phyloP scores from a whole-genome alignment of 2,888 invertebrate genomes.

The Drosophila nr. perissopoda region DNA sequence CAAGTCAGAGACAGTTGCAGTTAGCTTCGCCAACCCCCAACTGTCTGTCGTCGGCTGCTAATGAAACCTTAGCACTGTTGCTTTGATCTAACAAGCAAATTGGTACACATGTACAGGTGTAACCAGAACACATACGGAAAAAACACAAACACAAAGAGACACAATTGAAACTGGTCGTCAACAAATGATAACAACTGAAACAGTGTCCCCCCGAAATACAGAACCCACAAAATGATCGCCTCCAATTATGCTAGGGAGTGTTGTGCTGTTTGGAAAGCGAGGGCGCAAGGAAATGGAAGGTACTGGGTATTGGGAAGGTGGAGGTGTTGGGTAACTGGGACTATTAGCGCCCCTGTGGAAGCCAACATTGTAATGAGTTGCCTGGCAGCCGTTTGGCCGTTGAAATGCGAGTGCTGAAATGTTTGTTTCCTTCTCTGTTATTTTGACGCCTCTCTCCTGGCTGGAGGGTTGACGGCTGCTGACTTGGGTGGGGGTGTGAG shows the following conservation, averaged over 20 bases:
- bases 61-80: constrained; percentile 69
- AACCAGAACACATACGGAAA: constrained; percentile 10
- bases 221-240: constrained; percentile 39
- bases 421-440: constrained; percentile 59
- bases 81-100: constrained; percentile 68
- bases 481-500: too few relatives aligned
- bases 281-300: background rate
- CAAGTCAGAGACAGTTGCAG: constrained; percentile 27
- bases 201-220: constrained; percentile 3
- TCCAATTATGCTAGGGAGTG: constrained; percentile 60
- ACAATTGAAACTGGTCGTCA: constrained; percentile 35
- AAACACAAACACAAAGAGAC: constrained; percentile 18
- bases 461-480: background rate
- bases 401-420: constrained; percentile 73
- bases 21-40: background rate
- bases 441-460: constrained; percentile 60
- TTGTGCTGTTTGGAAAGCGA: too few relatives aligned
- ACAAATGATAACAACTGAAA: constrained; percentile 59
- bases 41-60: constrained; percentile 39
- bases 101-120: constrained; percentile 32
- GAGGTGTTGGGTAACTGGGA: constrained; percentile 26
- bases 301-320: background rate
- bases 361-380: constrained; percentile 75
- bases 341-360: constrained; percentile 65
- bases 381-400: constrained; percentile 69